Evolutionary conservation across 2,113 vertebrate genomes (phyloP).

Genomic region (Saguinus imperator): DNA sequence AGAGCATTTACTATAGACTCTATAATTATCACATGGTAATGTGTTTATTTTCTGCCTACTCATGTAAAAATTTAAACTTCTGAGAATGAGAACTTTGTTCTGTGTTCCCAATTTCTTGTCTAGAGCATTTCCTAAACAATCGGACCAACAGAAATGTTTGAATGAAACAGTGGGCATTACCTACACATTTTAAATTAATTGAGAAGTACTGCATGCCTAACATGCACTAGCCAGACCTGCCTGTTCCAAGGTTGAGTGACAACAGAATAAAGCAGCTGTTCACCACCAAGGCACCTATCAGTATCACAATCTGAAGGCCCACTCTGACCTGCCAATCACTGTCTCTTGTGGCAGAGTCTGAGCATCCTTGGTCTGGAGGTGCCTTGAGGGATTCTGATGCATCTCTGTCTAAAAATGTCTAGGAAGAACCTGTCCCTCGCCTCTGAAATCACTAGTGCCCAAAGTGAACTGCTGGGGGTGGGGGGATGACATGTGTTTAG

Average conservation of each 20-base stretch:
- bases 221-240: not conserved
- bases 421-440: not conserved
- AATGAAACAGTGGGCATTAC: not conserved
- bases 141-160: not conserved
- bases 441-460: not conserved
- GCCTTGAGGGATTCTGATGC: not conserved
- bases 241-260: not conserved
- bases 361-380: not conserved
- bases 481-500: not conserved
- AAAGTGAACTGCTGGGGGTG: rapidly evolving
- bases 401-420: not conserved
- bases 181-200: not conserved
- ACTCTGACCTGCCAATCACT: not conserved
- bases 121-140: not conserved
- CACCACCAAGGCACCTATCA: no score
- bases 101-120: not conserved
- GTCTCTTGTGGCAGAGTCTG: not conserved
- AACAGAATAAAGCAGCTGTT: not conserved
- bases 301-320: not conserved
- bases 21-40: not conserved
- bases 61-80: not conserved
- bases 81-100: not conserved
- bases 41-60: not conserved
- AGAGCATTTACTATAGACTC: not conserved
- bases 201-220: not conserved